These are phyloP conservation scores for Luidia sarsii DNA, from an alignment of 53 echinoderm and acorn worm species.

Conservation along the genomic window DNA sequence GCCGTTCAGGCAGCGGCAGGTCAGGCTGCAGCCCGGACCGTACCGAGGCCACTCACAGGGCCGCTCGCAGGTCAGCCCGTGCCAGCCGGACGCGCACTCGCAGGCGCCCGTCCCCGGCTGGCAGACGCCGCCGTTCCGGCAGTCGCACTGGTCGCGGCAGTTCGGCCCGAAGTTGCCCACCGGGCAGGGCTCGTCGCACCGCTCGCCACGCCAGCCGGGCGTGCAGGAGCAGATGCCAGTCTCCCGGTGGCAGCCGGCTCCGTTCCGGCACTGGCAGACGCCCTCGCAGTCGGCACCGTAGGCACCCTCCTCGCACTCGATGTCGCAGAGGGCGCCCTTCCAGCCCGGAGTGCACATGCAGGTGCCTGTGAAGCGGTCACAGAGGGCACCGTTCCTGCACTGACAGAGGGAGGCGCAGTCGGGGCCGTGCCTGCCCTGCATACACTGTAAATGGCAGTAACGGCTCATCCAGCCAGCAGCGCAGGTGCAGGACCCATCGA, in stretches of 20 bases:
- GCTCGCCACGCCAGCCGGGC: conserved; percentile 61
- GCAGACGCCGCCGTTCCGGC: conserved; percentile 47
- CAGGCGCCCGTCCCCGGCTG: conserved; percentile 60
- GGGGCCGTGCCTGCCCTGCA: conserved; percentile 47
- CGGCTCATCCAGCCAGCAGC: conserved; percentile 52
- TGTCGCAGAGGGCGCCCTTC: conserved; percentile 51
- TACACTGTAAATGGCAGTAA: conserved; percentile 35
- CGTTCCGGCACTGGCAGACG: conserved; percentile 61
- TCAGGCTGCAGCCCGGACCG: conserved; percentile 49
- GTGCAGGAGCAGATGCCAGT: conserved; percentile 67
- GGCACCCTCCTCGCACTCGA: conserved; percentile 45
- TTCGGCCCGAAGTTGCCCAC: conserved; percentile 47
- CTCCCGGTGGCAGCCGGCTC: conserved; percentile 49
- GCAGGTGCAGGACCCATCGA: conserved; percentile 52
- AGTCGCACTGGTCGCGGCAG: conserved; percentile 42
- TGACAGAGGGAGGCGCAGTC: conserved; percentile 42
- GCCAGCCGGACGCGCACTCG: conserved; percentile 60
- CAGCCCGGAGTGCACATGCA: conserved; percentile 71
- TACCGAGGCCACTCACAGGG: conserved; percentile 40
- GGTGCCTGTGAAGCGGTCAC: conserved; percentile 59
- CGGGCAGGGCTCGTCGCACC: conserved; percentile 55
- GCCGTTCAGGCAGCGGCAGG: conserved; percentile 59
- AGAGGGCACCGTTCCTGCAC: conserved; percentile 46
- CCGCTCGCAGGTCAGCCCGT: conserved; percentile 48
- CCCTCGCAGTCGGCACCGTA: conserved; percentile 55